phyloP scores from a whole-genome alignment of 2,797 vertebrate species.

The Heteromormyrus szaboi region DNA sequence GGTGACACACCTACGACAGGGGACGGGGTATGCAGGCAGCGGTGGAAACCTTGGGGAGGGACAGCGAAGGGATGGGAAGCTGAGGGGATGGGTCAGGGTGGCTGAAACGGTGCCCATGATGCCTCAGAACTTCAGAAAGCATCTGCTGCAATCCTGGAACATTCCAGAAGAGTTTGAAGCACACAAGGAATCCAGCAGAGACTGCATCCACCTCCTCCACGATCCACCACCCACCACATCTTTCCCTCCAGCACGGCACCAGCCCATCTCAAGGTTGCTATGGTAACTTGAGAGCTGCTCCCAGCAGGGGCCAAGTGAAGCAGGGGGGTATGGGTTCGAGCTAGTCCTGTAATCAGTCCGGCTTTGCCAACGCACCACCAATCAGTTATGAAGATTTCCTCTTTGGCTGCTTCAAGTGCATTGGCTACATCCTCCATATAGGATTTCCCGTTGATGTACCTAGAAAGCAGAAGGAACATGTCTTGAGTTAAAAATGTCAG shows the following conservation, averaged over 20 bases:
- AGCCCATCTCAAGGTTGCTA: not conserved
- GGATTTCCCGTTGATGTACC: conserved; percentile 89
- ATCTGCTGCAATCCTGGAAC: not conserved
- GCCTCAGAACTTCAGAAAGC: not conserved
- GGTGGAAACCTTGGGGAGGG: not conserved
- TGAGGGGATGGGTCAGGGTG: not conserved
- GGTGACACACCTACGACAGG: not conserved
- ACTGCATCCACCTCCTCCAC: not conserved
- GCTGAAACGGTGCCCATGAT: not conserved
- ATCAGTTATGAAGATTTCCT: conserved; percentile 97
- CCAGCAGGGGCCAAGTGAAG: not conserved
- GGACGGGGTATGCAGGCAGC: not conserved
- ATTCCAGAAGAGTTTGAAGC: not conserved
- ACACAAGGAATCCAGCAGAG: not conserved
- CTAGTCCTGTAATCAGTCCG: not conserved
- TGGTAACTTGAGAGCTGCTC: not conserved
- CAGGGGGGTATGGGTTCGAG: not conserved
- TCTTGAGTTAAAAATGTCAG: not conserved
- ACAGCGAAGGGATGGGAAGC: not conserved
- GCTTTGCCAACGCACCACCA: conserved; percentile 77
- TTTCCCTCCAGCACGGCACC: not conserved
- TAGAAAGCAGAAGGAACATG: conserved; percentile 44
- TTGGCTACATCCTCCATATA: conserved; percentile 91
- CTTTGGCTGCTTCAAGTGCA: conserved; percentile 84
- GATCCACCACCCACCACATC: not conserved